Conservation (phyloP, 1,140 invertebrate species). For the Nautilus pompilius region DNA sequence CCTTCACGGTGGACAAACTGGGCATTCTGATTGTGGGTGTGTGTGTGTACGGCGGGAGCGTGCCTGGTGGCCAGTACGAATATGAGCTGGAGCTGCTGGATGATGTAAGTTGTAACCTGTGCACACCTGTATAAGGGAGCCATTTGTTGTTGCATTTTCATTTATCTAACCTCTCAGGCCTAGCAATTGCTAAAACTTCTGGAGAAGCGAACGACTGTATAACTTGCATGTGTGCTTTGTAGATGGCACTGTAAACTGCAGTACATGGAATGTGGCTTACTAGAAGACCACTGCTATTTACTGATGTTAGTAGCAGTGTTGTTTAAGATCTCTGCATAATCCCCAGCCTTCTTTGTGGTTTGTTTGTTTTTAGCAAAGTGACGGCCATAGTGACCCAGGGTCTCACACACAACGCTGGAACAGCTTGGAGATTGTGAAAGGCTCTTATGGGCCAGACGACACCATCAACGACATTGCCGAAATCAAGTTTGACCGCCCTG, state of each 20-base stretch:
- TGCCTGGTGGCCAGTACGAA: conserved; percentile 57
- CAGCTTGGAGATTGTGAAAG: conserved; percentile 69
- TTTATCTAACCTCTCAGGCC: too few relatives aligned
- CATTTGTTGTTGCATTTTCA: too few relatives aligned
- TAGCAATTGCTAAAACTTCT: too few relatives aligned
- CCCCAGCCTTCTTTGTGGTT: too few relatives aligned
- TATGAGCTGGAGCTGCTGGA: conserved; percentile 90
- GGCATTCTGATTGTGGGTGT: conserved; percentile 87
- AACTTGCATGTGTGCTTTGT: too few relatives aligned
- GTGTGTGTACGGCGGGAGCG: conserved; percentile 80
- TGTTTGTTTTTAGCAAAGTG: conserved; percentile 26
- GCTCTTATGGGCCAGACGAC: conserved; percentile 74
- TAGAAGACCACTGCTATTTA: background rate
- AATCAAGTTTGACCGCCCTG: conserved; percentile 85
- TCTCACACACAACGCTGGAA: conserved; percentile 64
- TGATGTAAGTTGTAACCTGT: conserved; percentile 66
- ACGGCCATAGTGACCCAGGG: conserved; percentile 9
- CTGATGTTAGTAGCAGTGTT: too few relatives aligned
- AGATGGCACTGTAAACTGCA: too few relatives aligned
- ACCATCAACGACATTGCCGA: conserved; percentile 72
- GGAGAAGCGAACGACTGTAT: too few relatives aligned
- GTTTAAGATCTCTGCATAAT: too few relatives aligned
- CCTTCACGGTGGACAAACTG: conserved; percentile 85
- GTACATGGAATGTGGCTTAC: too few relatives aligned
- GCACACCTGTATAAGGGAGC: too few relatives aligned